These are phyloP conservation scores for Drosophila simulans DNA, from an alignment of 1,140 invertebrate genomes.

Conservation along the genomic window DNA sequence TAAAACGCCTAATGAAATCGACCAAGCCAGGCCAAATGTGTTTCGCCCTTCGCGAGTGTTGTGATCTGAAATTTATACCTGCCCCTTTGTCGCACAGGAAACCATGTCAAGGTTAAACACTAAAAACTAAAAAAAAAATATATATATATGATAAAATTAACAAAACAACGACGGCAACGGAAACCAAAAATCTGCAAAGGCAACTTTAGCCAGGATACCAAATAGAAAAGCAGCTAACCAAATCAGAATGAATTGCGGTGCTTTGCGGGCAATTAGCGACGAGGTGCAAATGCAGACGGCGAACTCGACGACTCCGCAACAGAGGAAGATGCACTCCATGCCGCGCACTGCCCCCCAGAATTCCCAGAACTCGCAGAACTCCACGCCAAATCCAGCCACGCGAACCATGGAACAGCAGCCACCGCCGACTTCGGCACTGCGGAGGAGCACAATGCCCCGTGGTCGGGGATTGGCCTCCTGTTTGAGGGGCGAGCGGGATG, in stretches of 20 bases:
- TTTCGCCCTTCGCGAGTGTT: conserved; percentile 4
- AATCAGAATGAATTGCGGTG: conserved; percentile 78
- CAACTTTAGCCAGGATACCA: conserved; percentile 16
- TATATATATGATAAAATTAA: not conserved
- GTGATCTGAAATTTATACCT: not conserved
- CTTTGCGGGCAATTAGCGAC: conserved; percentile 74
- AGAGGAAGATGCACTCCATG: conserved; percentile 71
- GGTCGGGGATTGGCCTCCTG: conserved; percentile 80
- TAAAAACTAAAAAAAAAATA: conserved; percentile 21
- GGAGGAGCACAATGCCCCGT: conserved; percentile 74
- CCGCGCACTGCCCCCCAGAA: conserved; percentile 38
- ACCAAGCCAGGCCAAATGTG: conserved; percentile 11
- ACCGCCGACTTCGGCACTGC: conserved; percentile 41
- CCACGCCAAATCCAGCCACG: not conserved
- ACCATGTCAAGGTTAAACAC: conserved; percentile 54
- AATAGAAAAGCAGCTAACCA: conserved; percentile 29
- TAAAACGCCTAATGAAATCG: not conserved
- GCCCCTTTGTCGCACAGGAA: conserved; percentile 34
- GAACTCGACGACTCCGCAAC: conserved; percentile 27
- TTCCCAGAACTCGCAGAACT: not conserved
- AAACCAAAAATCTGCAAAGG: conserved; percentile 57
- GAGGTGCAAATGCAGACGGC: conserved; percentile 64
- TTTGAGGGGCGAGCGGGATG: conserved; percentile 81
- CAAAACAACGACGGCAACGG: conserved; percentile 24
- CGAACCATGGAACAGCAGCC: not conserved